phyloP scores from a whole-genome alignment of 2,797 vertebrate genomes.

The Fratercula arctica region DNA sequence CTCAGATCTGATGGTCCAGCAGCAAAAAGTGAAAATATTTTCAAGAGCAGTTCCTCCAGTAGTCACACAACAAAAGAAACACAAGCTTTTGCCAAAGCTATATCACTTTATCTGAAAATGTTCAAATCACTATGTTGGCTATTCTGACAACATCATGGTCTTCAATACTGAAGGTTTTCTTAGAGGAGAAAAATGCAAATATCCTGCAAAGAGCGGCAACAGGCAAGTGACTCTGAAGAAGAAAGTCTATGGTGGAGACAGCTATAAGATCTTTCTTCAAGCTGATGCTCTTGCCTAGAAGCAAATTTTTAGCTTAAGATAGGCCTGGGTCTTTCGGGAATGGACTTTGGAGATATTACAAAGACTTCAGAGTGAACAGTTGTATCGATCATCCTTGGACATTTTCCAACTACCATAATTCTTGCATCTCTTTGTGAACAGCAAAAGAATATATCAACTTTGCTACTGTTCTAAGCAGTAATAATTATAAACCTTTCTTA shows the following conservation, averaged over 20 bases:
- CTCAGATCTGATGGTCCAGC: background rate
- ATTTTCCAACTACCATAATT: background rate
- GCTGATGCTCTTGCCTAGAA: background rate
- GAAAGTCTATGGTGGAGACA: background rate
- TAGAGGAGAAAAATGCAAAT: background rate
- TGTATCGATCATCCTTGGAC: background rate
- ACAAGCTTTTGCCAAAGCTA: background rate
- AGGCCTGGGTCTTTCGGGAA: background rate
- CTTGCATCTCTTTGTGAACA: background rate
- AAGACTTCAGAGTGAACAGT: background rate
- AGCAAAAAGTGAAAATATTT: background rate
- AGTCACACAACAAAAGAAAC: background rate
- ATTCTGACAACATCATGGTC: background rate
- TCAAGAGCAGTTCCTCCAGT: background rate
- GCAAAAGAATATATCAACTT: background rate
- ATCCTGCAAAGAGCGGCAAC: background rate
- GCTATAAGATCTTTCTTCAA: background rate
- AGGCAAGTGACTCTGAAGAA: background rate
- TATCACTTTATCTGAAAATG: background rate
- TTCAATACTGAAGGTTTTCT: background rate
- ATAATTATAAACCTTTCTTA: background rate
- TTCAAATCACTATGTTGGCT: background rate
- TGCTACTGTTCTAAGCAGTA: background rate
- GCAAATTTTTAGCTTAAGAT: background rate
- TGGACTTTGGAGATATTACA: background rate